phyloP scores from a whole-genome alignment of 1,140 invertebrate genomes.

The Sycophaga agraensis region DNA sequence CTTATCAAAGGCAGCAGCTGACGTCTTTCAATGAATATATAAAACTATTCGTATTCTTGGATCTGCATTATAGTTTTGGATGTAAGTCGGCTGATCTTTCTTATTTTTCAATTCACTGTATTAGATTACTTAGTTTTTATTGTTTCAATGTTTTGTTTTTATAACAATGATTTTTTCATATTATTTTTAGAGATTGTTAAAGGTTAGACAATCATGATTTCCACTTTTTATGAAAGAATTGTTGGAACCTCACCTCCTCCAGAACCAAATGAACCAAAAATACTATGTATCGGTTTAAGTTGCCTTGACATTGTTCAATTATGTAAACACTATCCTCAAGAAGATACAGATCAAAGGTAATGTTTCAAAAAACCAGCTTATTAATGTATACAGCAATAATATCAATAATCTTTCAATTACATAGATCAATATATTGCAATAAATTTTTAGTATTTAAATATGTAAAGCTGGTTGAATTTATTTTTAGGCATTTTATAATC shows the following conservation, averaged over 20 bases:
- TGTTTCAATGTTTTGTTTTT: no score
- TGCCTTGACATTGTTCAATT: conserved; percentile 61
- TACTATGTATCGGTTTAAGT: conserved; percentile 55
- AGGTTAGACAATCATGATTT: conserved; percentile 35
- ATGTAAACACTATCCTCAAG: conserved; percentile 53
- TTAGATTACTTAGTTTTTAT: no score
- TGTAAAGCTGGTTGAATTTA: neutral
- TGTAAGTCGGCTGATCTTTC: no score
- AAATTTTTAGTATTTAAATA: neutral
- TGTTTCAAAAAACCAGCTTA: neutral
- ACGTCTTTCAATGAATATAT: no score
- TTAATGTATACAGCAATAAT: neutral
- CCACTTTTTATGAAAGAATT: conserved; percentile 39
- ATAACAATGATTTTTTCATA: neutral
- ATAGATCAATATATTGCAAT: neutral
- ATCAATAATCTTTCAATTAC: neutral
- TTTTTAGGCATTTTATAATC: no score
- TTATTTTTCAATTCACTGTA: no score
- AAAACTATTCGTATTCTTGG: no score
- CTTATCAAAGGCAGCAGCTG: no score
- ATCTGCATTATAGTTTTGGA: no score
- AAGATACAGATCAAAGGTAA: conserved; percentile 57
- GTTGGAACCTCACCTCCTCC: conserved; percentile 30
- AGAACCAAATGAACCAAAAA: conserved; percentile 33
- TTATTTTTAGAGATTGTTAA: neutral